Percentiles rank a stretch among this genome's conserved stretches.
Evolutionary conservation across 2,888 invertebrate species (phyloP).

Genomic region (Gibbula magus): DNA sequence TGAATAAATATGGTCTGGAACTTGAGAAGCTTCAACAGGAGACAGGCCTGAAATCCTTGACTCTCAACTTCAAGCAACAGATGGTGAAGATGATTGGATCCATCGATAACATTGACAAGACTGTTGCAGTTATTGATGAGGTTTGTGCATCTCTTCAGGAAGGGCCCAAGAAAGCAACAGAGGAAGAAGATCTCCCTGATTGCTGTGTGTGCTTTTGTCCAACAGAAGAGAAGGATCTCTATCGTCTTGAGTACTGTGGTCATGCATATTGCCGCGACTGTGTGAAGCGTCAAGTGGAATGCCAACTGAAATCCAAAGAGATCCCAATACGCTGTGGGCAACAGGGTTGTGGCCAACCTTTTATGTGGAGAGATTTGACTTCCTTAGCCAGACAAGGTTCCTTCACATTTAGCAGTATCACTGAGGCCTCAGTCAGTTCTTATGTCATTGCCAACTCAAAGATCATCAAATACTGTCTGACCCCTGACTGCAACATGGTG

Average conservation of each 20-base stretch:
- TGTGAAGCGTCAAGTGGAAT: conserved; percentile 45
- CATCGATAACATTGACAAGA: conserved; percentile 39
- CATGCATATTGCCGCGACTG: conserved; percentile 68
- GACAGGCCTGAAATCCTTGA: conserved; percentile 34
- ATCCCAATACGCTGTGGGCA: conserved; percentile 61
- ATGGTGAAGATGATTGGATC: conserved; percentile 45
- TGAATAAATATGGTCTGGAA: conserved; percentile 46
- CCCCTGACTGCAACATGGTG: conserved; percentile 65
- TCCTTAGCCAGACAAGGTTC: conserved; percentile 37
- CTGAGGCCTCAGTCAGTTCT: conserved; percentile 47
- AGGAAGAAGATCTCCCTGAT: conserved; percentile 38
- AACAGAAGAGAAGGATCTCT: conserved; percentile 51
- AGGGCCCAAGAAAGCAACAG: not conserved
- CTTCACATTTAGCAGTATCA: conserved; percentile 37
- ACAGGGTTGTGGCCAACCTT: conserved; percentile 52
- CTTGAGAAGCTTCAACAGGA: conserved; percentile 41
- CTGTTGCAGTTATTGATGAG: conserved; percentile 34
- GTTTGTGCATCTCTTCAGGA: conserved; percentile 8
- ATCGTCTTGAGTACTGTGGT: conserved; percentile 65
- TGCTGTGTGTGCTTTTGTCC: conserved; percentile 66
- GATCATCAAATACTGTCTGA: conserved; percentile 58
- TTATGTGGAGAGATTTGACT: conserved; percentile 55
- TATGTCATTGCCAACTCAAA: conserved; percentile 49
- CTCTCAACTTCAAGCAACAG: conserved; percentile 45
- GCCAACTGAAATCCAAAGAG: conserved; percentile 45